Base-by-base conservation (phyloP, 2,888 invertebrate species). In the Drosophila koepferae region DNA sequence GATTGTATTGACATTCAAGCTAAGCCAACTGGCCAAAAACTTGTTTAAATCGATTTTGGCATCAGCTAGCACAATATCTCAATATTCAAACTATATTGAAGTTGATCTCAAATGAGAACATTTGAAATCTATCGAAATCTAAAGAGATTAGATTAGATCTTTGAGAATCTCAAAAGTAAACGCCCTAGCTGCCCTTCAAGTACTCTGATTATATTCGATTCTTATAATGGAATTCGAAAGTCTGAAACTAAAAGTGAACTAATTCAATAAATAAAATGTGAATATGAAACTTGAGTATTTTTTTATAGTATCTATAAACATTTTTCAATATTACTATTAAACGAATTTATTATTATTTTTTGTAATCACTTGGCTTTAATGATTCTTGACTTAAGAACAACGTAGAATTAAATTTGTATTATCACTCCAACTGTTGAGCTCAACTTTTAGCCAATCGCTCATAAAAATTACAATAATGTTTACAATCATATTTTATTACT, bases 1-100 rank as follows among this genome's bases (percentile, higher is more conserved):
- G 38, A 38, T 38, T 10, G 8, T 36, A 54, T 38, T 54, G 53
- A 54, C 38, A 54, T 53, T 53, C 36, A 49, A n/a, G n/a, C 28
- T 9, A 4, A 16, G 48, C 7, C 48, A 36, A 36, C 51, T 53
- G 49, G 31, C 49, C 12, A 1, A 18, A 18, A 51, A 51, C 49
- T 18, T 34, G 49, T 34, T 51, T 51, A 34, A 3, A 51, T 34
- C 34, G 12, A 3, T 7, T 49, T 6, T 5, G 9, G 28, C 12
- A 51, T 8, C 10, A 31, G 28, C 3, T 8, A 28, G 16, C 3
- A 23, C 10, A 23, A 23, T 46, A 12, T 12, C 9, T 18, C 14
- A 18, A 43, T 49, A 48, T 28, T 48, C 9, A 16, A 48, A 28
- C 28, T 9, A 28, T 28, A 28, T 28, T 6, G 14, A 20, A 12